A percentile compares a stretch with the other conserved stretches of the same genome.
Conservation (phyloP, 2,113 vertebrate genomes). For the Tenrec ecaudatus region DNA sequence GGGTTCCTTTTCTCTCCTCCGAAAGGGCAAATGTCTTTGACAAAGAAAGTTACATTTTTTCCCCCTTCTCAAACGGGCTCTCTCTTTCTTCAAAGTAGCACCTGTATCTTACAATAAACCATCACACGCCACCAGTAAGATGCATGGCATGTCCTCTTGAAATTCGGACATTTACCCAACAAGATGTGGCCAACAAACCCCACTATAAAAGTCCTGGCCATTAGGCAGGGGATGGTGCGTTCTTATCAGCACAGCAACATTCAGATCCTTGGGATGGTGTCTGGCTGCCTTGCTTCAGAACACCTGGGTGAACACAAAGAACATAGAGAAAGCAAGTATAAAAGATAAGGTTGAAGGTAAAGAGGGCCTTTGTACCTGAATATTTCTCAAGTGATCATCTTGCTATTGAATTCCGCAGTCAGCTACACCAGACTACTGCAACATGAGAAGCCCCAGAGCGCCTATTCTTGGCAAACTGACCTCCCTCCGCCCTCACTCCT, state of each 20-base stretch:
- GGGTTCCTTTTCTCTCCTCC: too few species aligned
- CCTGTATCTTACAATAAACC: too few species aligned
- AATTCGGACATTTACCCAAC: background rate
- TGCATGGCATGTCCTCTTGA: constrained; percentile 1
- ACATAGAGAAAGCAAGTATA: constrained; percentile 2
- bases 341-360: background rate
- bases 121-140: too few species aligned
- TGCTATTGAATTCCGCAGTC: background rate
- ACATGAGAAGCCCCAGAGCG: background rate
- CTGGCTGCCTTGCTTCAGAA: background rate
- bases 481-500: background rate
- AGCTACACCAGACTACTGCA: background rate
- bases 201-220: background rate
- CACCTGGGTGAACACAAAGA: background rate
- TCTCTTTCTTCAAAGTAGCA: too few species aligned
- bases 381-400: background rate
- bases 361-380: background rate
- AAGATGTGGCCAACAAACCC: background rate
- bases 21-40: too few species aligned
- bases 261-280: background rate
- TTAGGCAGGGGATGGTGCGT: background rate
- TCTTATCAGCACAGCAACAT: background rate
- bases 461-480: background rate
- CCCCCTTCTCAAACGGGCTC: too few species aligned
- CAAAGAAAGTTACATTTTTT: too few species aligned